Percentiles rank a stretch among this genome's conserved stretches.
Conservation (phyloP, 2,113 vertebrate species). For the Marcusenius ussheri region DNA sequence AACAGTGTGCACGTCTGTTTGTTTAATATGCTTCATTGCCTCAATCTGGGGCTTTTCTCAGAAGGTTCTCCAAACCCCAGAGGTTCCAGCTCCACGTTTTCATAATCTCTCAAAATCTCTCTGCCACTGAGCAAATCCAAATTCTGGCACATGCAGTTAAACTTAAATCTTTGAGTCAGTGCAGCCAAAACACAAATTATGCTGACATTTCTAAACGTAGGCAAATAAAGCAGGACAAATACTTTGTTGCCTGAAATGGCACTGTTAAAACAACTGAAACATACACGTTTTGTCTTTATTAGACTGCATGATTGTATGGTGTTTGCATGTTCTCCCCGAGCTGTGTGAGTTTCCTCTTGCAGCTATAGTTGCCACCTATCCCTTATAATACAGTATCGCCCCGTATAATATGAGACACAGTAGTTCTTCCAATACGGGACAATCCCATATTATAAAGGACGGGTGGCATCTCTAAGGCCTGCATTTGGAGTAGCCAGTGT, state of each 20-base stretch:
- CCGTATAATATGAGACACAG: no score
- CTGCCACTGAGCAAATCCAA: not conserved
- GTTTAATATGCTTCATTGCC: not conserved
- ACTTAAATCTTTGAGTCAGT: not conserved
- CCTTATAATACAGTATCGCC: no score
- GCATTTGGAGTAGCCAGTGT: not conserved
- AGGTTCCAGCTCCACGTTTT: not conserved
- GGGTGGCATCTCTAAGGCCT: not conserved
- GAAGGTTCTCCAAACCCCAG: not conserved
- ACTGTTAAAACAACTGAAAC: not conserved
- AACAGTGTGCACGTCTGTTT: not conserved
- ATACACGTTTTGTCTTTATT: not conserved
- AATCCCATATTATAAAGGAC: no score
- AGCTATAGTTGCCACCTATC: not conserved
- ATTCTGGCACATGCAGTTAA: not conserved
- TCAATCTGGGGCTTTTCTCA: not conserved
- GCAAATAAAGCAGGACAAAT: not conserved
- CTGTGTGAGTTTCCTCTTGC: not conserved
- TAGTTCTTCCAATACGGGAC: no score
- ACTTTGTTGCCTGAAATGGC: not conserved
- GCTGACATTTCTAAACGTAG: not conserved
- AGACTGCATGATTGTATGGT: not conserved
- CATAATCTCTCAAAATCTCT: not conserved
- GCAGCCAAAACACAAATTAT: not conserved
- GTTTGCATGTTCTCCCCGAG: not conserved